Conservation (phyloP, 2,888 invertebrate genomes). For the Limulus polyphemus region DNA sequence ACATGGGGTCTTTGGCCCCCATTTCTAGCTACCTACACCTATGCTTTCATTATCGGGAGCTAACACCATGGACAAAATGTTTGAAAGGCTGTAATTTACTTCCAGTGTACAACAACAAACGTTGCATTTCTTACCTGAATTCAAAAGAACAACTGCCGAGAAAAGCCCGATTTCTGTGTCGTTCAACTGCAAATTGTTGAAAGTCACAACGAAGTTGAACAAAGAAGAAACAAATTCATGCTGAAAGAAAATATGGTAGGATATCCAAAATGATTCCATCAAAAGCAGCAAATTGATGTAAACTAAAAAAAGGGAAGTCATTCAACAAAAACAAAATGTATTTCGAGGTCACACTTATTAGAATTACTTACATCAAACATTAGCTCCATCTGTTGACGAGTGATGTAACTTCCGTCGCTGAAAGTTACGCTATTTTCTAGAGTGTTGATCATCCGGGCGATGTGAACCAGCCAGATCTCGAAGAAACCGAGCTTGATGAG, state of each 20-base stretch:
- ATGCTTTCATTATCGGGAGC: too few species aligned
- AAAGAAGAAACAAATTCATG: constrained; percentile 66
- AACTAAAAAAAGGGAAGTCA: too few species aligned
- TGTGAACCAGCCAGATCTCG: constrained; percentile 85
- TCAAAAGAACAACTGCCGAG: constrained; percentile 70
- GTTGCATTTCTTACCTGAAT: constrained; percentile 36
- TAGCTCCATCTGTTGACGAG: constrained; percentile 65
- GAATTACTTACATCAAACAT: constrained; percentile 66
- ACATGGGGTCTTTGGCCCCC: too few species aligned
- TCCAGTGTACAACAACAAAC: too few species aligned
- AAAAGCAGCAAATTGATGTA: too few species aligned
- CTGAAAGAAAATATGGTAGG: constrained; percentile 43
- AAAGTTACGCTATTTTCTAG: constrained; percentile 59
- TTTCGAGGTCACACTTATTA: too few species aligned
- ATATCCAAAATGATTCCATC: too few species aligned
- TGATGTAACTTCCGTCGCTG: constrained; percentile 75
- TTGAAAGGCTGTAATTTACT: too few species aligned
- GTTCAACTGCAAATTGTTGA: constrained; percentile 57
- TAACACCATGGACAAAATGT: too few species aligned
- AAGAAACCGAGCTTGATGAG: constrained; percentile 93
- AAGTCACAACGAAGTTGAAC: constrained; percentile 57
- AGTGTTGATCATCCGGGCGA: constrained; percentile 62
- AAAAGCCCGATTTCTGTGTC: constrained; percentile 84
- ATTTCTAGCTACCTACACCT: too few species aligned
- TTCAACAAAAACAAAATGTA: too few species aligned